Conservation (phyloP, 2,797 vertebrate genomes). For the Myioborus melanocephalus region DNA sequence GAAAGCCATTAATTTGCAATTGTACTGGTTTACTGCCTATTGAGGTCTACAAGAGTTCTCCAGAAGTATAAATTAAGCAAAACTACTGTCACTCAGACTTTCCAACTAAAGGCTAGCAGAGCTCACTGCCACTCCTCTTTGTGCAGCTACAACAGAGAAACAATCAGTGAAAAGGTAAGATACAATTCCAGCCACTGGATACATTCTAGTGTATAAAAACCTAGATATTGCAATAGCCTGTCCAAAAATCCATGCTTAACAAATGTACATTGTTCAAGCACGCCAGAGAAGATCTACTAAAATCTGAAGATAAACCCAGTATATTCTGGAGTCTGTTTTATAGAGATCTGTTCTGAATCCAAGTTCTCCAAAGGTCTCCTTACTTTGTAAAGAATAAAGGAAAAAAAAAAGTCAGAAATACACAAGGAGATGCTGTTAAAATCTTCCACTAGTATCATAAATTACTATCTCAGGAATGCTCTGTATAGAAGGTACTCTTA, state of each 20-base stretch:
- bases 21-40: background rate
- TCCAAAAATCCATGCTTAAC: background rate
- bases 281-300: background rate
- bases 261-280: background rate
- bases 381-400: background rate
- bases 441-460: background rate
- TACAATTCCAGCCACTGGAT: background rate
- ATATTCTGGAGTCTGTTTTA: background rate
- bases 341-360: background rate
- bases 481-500: background rate
- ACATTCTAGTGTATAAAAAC: background rate
- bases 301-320: background rate
- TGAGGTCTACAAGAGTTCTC: background rate
- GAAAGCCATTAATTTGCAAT: background rate
- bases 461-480: background rate
- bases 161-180: background rate
- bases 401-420: background rate
- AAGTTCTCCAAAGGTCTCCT: background rate
- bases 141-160: background rate
- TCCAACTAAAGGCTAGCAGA: background rate
- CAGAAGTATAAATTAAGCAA: background rate
- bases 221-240: background rate
- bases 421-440: accelerated
- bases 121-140: background rate
- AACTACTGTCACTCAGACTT: background rate